Base-by-base conservation (phyloP, 2,888 invertebrate species). In the Andrena bucephala region DNA sequence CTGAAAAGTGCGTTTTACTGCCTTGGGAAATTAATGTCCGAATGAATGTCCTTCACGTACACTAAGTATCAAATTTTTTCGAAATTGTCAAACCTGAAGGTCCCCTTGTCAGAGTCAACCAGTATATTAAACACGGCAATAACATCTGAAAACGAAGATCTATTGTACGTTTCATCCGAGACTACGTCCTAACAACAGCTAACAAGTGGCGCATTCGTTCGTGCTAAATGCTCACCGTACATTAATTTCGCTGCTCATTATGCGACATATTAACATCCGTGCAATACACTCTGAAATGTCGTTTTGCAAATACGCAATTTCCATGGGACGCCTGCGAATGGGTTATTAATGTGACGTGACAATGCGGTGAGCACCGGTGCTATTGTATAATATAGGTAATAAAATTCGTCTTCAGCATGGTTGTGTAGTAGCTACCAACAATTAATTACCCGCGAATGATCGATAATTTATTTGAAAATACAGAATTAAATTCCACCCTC, bases 161-260 rank as follows among this genome's bases (percentile, higher is more conserved):
- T 7, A 4, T 42, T 16, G 42, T 16, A 42, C 42, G 42, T 42
- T 2, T 3, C 7, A 20, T 20, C 20, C 52, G 2, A 52, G 52
- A 52, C 20, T 6, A 20, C 5, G 2, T 20, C 52, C 16, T 54
- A 68, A 36, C 36, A 57, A 16, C 54, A 33, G 24, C 33, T 68
- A 69, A 69, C 69, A 59, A 69, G 69, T 59, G 27, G 57, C 36
- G 27, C 69, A 27, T 27, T 69, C n/a, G 54, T n/a, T 59, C 69
- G 54, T 57, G 69, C 69, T 27, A 57, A 69, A 69, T 69, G 42
- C 42, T 36, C 33, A 1, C 5, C 29, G 68, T 24, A 29, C 57
- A 59, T 60, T 59, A 70, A n/a, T 80, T 80, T 78, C 66, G 20
- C 66, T n/a, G 65, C 50, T 57, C 66, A 67, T 77, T 71, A 63